Conservation (phyloP, 2,888 invertebrate genomes). For the Tanytarsus gracilentus region DNA sequence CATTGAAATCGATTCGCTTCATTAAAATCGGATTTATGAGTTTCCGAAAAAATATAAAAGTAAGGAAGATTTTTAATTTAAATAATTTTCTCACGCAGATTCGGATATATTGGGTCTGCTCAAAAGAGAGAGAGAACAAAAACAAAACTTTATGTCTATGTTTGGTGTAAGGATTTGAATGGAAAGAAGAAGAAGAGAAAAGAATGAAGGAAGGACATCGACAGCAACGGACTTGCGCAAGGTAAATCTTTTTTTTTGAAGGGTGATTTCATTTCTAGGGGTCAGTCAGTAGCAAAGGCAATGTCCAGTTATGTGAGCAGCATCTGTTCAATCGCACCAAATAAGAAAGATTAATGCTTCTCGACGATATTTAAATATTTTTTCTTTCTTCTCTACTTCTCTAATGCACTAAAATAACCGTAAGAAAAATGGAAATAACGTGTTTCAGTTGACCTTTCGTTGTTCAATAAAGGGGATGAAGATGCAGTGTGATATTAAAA, state of each 20-base stretch:
- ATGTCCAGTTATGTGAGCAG: conserved; percentile 26
- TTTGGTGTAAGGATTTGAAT: conserved; percentile 8
- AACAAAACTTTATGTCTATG: neutral
- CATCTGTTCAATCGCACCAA: conserved; percentile 15
- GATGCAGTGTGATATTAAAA: neutral
- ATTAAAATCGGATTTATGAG: conserved; percentile 27
- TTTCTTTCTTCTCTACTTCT: neutral
- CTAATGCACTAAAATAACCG: neutral
- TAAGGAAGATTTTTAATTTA: neutral
- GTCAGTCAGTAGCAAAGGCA: conserved; percentile 3
- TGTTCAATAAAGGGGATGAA: conserved; percentile 18
- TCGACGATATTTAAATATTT: conserved; percentile 21
- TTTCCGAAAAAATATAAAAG: neutral
- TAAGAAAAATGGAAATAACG: conserved; percentile 13
- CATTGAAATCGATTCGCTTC: conserved; percentile 27
- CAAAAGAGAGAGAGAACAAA: neutral
- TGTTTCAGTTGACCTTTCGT: conserved; percentile 16
- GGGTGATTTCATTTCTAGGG: conserved; percentile 15
- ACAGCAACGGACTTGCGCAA: conserved; percentile 16
- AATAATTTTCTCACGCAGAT: conserved; percentile 23
- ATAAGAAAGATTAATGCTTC: conserved; percentile 23
- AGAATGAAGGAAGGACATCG: neutral
- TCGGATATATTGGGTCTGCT: neutral
- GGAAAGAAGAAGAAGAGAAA: conserved; percentile 4
- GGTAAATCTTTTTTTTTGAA: conserved; percentile 9